Conservation (phyloP, 2,113 vertebrate genomes). For the Buteo buteo region DNA sequence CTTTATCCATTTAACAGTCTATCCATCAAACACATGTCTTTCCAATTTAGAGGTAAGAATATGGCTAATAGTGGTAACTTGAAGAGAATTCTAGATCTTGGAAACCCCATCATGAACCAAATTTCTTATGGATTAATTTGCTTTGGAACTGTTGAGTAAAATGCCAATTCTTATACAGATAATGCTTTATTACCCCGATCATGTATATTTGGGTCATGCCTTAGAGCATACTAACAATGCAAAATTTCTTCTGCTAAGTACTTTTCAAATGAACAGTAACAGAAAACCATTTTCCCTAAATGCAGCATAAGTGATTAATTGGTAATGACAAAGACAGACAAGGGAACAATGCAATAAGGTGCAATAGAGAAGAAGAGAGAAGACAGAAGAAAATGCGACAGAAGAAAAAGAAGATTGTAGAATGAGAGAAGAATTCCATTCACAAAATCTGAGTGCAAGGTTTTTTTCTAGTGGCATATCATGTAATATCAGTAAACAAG, state of each 20-base stretch:
- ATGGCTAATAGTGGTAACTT: background rate
- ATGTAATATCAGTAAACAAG: background rate
- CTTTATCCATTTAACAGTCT: background rate
- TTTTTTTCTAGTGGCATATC: background rate
- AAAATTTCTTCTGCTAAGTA: background rate
- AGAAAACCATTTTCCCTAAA: background rate
- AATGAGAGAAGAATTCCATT: background rate
- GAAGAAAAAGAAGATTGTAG: background rate
- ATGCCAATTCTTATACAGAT: background rate
- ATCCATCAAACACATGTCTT: background rate
- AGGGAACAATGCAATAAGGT: background rate
- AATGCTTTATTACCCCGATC: background rate
- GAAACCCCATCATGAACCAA: background rate
- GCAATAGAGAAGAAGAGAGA: background rate
- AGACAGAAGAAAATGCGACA: background rate
- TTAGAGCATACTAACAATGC: background rate
- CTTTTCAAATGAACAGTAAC: background rate
- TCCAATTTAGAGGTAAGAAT: background rate
- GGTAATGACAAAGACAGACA: background rate
- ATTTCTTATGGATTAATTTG: background rate
- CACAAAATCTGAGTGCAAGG: background rate
- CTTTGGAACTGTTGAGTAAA: background rate
- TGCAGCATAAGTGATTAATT: background rate
- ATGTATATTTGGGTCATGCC: background rate
- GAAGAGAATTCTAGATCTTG: background rate